Evolutionary conservation across 1,140 invertebrate genomes (phyloP).

Genomic region (Anoplolepis gracilipes): DNA sequence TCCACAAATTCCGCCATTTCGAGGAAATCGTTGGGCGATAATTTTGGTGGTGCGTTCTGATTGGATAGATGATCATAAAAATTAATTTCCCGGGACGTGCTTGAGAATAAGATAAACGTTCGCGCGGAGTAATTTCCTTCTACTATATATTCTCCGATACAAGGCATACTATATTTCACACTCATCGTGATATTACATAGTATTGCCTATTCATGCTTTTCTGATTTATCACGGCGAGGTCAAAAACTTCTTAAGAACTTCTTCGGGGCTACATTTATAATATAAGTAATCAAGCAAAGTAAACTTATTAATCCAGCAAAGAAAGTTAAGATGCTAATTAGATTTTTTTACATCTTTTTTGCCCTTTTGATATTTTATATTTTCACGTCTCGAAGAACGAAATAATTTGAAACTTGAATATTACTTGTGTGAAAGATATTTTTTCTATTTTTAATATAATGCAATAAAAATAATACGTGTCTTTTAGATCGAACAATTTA

Average conservation of each 20-base stretch:
- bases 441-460: conserved; percentile 33
- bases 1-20: conserved; percentile 6
- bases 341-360: conserved; percentile 28
- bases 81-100: conserved; percentile 38
- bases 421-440: background rate
- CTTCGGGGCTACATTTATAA: conserved; percentile 6
- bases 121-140: background rate
- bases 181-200: background rate
- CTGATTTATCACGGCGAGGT: conserved; percentile 26
- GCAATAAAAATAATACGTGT: background rate
- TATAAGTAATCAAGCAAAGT: conserved; percentile 38
- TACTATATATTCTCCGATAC: background rate
- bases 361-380: conserved; percentile 21
- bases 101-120: background rate
- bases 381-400: background rate
- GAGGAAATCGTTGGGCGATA: background rate
- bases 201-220: conserved; percentile 29
- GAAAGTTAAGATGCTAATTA: conserved; percentile 50
- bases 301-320: conserved; percentile 42
- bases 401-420: background rate
- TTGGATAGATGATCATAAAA: conserved; percentile 10
- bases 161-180: background rate
- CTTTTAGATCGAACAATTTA: conserved; percentile 10
- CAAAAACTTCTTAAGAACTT: conserved; percentile 27
- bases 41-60: background rate